Conservation (phyloP, 2,888 invertebrate species). For the Perithous albicinctus region DNA sequence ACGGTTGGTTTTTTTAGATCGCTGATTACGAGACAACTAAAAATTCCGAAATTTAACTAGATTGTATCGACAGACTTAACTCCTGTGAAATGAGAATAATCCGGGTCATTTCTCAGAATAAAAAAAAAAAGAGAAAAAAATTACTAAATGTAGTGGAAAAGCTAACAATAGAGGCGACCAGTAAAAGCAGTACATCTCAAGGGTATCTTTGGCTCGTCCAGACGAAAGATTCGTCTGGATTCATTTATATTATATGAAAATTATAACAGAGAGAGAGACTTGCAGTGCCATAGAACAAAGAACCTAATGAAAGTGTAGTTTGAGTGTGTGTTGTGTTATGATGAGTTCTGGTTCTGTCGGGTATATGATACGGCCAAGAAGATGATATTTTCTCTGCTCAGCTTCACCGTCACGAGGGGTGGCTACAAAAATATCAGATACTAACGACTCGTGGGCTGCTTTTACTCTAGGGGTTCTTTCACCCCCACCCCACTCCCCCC, state of each 20-base stretch:
- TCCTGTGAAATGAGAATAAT: too few species aligned
- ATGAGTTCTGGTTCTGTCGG: not conserved
- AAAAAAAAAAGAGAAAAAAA: conserved; percentile 39
- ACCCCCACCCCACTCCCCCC: conserved; percentile 9
- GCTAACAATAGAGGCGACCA: conserved; percentile 20
- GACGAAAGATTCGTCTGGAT: conserved; percentile 43
- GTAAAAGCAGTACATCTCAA: conserved; percentile 33
- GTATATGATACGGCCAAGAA: conserved; percentile 28
- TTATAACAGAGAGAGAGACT: conserved; percentile 9
- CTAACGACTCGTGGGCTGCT: conserved; percentile 33
- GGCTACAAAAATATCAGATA: conserved; percentile 36
- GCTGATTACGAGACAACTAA: too few species aligned
- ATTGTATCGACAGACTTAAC: not conserved
- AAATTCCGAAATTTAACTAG: not conserved
- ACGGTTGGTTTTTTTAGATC: too few species aligned
- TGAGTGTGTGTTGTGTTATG: not conserved
- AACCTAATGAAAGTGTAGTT: conserved; percentile 28
- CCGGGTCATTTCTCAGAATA: not conserved
- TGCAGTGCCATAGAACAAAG: not conserved
- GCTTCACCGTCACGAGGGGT: conserved; percentile 22
- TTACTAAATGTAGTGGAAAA: conserved; percentile 3
- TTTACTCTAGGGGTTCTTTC: conserved; percentile 34
- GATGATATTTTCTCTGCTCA: conserved; percentile 45
- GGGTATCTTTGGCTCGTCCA: conserved; percentile 35
- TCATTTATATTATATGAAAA: conserved; percentile 37